Base-by-base conservation (phyloP, 2,888 invertebrate species). In the Lithophane leautieri region DNA sequence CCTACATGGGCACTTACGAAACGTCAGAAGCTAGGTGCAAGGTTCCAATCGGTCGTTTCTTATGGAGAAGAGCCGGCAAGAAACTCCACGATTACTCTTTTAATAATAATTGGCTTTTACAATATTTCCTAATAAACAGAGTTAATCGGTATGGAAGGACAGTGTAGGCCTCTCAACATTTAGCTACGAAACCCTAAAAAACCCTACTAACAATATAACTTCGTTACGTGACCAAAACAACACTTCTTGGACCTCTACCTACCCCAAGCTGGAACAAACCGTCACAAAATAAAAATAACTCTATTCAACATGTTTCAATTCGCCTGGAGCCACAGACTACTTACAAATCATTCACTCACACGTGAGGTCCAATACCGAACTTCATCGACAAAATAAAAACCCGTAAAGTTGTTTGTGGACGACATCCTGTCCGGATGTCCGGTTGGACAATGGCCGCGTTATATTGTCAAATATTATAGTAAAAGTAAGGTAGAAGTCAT, bases 391-490 rank as follows among this genome's bases (percentile, higher is more conserved):
- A 34, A 70, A 66, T 42, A 75, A 82, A 83, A 81, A 78, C 75
- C 86, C 70, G 79, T 82, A 78, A 83, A 73, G 72, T 69, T 86
- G 84, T 88, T 86, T 89, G 83, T 86, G 70, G 54, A 73, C 84
- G 69, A 70, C 82, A 71, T 89, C 89, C 89, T 87, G 88, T 66
- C 72, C 86, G 70, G 80, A 81, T 74, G 75, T 88, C 89, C 89
- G 86, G 79, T 16, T 50, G 78, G 73, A 82, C 84, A 88, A 88
- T 82, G 44, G 76, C 54, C 65, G 61, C 63, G 62, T 77, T 81
- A 81, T 79, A 74, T 83, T 78, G 79, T 85, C 69, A 81, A 81
- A 79, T 78, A 71, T 68, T 82, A 67, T 78, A 68, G 73, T 84
- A 76, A 72, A 78, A 84, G 78, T 86, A 73, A 73, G 44, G 67